Base-by-base conservation (phyloP, 1,140 invertebrate species). In the Doryteuthis pealeii region DNA sequence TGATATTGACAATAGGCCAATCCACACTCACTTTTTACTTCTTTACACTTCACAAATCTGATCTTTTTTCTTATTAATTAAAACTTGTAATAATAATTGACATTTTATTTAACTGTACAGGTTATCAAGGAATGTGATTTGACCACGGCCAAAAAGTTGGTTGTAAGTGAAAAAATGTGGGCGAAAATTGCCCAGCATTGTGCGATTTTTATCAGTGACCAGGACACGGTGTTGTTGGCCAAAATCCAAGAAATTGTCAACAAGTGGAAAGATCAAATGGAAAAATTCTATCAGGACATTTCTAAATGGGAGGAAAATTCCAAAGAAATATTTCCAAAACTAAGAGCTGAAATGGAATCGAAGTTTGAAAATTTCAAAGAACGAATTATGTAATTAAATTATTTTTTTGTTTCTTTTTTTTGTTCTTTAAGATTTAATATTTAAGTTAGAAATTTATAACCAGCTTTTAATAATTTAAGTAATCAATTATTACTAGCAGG, bases 81-180 rank as follows among this genome's bases (percentile, higher is more conserved):
- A n/a, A n/a, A n/a, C n/a, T n/a, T n/a, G n/a, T n/a, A n/a, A n/a
- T n/a, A n/a, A n/a, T n/a, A n/a, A n/a, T n/a, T n/a, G n/a, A n/a
- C n/a, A n/a, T n/a, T n/a, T n/a, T n/a, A n/a, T n/a, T n/a, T n/a
- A n/a, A n/a, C n/a, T n/a, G n/a, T n/a, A 62, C 67, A 88, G 87
- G 86, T 88, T 15, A 87, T 83, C 31, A 82, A 84, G 49, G 87
- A 88, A 71, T 78, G 82, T 32, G 76, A 82, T 40, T 74, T 88
- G 32, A 83, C 78, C 35, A 87, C 86, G 6, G 84, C 85, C 54
- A 87, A 87, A 69, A 80, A 86, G 12, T 76, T 88, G 18, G 83
- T 87, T 74, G 77, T 88, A 1, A 79, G 78, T 74, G 87, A 88
- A 75, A 88, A 87, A 76, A 75, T 83, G 1, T 88, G 87, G 87